Percentiles rank a stretch among this genome's conserved stretches.
Evolutionary conservation across 2,797 vertebrate species (phyloP).

Genomic region (Ptychadena robeensis): DNA sequence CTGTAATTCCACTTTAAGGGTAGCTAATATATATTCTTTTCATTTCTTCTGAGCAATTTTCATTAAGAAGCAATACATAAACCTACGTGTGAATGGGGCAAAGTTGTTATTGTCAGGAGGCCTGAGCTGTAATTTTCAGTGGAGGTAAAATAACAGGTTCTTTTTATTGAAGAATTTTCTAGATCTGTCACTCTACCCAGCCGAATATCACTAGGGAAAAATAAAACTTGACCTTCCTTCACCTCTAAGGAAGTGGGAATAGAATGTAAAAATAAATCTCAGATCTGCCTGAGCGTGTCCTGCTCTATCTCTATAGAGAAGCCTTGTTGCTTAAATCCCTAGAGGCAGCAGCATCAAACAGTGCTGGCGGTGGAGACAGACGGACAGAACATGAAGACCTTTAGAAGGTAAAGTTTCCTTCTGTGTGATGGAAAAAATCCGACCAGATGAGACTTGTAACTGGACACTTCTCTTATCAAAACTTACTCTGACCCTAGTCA

Average conservation of each 20-base stretch:
- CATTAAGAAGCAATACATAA: not conserved
- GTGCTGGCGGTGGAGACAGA: slow-evolving; percentile 23
- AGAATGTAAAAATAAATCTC: slow-evolving; percentile 53
- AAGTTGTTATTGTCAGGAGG: not conserved
- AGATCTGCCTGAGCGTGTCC: slow-evolving; percentile 12
- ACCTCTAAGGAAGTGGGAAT: slow-evolving; percentile 34
- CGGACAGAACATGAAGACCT: slow-evolving; percentile 33
- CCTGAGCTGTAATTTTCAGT: not conserved
- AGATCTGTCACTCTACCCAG: slow-evolving; percentile 31
- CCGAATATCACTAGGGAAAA: slow-evolving; percentile 19
- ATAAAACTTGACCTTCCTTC: slow-evolving; percentile 45
- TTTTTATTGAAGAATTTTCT: slow-evolving; percentile 20
- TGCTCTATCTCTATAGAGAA: slow-evolving; percentile 22
- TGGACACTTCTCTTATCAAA: slow-evolving; percentile 28
- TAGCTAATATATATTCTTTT: not conserved
- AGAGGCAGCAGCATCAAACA: slow-evolving; percentile 18
- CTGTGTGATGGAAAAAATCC: slow-evolving; percentile 26
- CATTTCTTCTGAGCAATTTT: not conserved
- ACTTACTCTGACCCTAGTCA: slow-evolving; percentile 1
- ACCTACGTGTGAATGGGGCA: not conserved
- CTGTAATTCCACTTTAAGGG: not conserved
- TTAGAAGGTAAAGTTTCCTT: slow-evolving; percentile 37
- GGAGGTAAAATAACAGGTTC: slow-evolving; percentile 11
- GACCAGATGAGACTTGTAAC: slow-evolving; percentile 23
- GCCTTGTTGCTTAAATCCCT: slow-evolving; percentile 33